A percentile compares a stretch with the other conserved stretches of the same genome.
Evolutionary conservation across 2,888 invertebrate species (phyloP).

Genomic region (Palloptera scutellata): DNA sequence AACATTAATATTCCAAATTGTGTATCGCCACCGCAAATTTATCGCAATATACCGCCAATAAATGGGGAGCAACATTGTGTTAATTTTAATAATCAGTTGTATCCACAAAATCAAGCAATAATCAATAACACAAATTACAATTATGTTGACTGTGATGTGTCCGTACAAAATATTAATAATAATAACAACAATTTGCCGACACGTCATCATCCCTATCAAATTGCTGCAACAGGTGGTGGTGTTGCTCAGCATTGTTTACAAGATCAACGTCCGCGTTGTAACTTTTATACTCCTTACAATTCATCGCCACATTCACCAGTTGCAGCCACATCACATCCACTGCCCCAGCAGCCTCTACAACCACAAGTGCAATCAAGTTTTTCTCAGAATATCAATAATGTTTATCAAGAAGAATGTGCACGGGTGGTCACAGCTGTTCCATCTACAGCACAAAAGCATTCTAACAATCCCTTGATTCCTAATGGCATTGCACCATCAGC

Average conservation of each 20-base stretch:
- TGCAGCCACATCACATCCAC: constrained; percentile 32
- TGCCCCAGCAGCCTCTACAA: not conserved
- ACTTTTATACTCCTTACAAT: constrained; percentile 24
- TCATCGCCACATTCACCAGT: constrained; percentile 9
- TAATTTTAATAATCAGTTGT: constrained; percentile 37
- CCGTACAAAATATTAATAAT: no score
- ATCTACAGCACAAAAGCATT: constrained; percentile 13
- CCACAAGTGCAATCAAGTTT: no score
- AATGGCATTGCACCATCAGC: constrained; percentile 36
- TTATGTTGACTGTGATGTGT: no score
- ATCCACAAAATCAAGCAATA: constrained; percentile 1
- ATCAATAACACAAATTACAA: not conserved
- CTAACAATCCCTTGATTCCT: not conserved
- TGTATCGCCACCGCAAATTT: constrained; percentile 17
- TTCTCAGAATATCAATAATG: not conserved
- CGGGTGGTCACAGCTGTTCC: not conserved
- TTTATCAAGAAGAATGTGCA: constrained; percentile 3
- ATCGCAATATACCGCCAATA: constrained; percentile 23
- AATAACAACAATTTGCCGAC: constrained; percentile 26
- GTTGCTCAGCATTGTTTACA: not conserved
- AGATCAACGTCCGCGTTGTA: constrained; percentile 21
- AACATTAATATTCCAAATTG: not conserved
- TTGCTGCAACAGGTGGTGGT: not conserved
- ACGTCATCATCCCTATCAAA: constrained; percentile 48
- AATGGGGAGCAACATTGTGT: constrained; percentile 37